Evolutionary conservation across 1,140 invertebrate genomes (phyloP).

Genomic region (Lepidotrigona ventralis): DNA sequence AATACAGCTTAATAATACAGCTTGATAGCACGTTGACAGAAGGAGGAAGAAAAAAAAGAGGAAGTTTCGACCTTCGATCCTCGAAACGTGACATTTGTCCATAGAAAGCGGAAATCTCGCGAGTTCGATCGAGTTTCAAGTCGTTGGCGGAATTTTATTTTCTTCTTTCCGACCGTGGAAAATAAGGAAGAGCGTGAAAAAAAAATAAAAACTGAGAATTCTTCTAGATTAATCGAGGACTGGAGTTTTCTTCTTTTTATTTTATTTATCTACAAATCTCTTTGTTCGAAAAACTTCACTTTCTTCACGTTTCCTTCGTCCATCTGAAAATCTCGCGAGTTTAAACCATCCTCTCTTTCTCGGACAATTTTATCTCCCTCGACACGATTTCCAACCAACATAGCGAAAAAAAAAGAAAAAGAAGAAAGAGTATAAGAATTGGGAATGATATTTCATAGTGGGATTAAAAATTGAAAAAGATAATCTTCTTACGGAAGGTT

Average conservation of each 20-base stretch:
- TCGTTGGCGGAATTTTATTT: conserved; percentile 15
- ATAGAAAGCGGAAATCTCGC: not conserved
- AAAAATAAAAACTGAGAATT: not conserved
- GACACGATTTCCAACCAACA: not conserved
- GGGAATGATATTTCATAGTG: not conserved
- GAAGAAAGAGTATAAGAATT: not conserved
- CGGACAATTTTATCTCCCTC: not conserved
- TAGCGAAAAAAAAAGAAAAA: not conserved
- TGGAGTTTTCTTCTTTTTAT: not conserved
- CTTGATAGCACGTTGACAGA: conserved; percentile 36
- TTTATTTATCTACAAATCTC: too few species aligned
- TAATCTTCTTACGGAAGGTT: too few species aligned
- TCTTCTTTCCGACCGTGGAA: too few species aligned
- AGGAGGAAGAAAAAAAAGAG: not conserved
- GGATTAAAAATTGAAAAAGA: not conserved
- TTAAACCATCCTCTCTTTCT: not conserved
- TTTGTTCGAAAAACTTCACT: too few species aligned
- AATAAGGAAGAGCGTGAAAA: not conserved
- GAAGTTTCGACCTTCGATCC: too few species aligned
- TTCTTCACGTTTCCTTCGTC: too few species aligned
- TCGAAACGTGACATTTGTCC: conserved; percentile 18
- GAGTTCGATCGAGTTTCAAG: conserved; percentile 15
- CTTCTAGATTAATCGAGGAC: not conserved
- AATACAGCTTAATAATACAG: not conserved
- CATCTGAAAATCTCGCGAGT: not conserved